These are phyloP conservation scores for Antitype chi DNA, from an alignment of 2,888 invertebrate species.

Conservation along the genomic window DNA sequence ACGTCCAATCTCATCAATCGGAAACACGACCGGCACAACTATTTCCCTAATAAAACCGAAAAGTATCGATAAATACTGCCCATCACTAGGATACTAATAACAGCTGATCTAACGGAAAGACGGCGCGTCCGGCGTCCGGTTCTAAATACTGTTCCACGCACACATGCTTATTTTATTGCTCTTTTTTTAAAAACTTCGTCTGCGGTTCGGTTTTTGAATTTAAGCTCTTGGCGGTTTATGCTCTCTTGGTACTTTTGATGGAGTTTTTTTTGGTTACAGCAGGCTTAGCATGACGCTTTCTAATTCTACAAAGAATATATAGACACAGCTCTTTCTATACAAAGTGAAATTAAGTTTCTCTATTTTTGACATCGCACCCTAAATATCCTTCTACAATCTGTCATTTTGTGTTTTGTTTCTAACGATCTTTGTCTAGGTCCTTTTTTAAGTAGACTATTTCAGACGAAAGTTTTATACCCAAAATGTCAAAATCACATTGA, in stretches of 20 bases:
- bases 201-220: slow-evolving; percentile 37
- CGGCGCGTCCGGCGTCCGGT: slow-evolving; percentile 64
- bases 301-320: no score
- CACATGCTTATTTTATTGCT: slow-evolving; percentile 45
- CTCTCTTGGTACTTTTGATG: slow-evolving; percentile 21
- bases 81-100: slow-evolving; percentile 62
- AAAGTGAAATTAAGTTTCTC: no score
- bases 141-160: slow-evolving; percentile 49
- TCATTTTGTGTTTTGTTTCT: no score
- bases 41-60: slow-evolving; percentile 35
- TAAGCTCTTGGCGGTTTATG: slow-evolving; percentile 20
- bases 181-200: slow-evolving; percentile 21
- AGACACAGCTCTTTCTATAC: no score
- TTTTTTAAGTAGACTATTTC: no score
- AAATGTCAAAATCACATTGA: no score
- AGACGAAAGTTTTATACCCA: no score
- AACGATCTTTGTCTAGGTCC: no score
- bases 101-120: slow-evolving; percentile 68
- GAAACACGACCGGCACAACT: slow-evolving; percentile 3
- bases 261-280: neutral
- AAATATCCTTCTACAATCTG: no score
- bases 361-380: no score
- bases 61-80: slow-evolving; percentile 58
- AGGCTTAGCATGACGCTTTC: no score
- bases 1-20: slow-evolving; percentile 6